These are phyloP conservation scores for Buathra laborator DNA, from an alignment of 2,888 invertebrate genomes.

Conservation along the genomic window DNA sequence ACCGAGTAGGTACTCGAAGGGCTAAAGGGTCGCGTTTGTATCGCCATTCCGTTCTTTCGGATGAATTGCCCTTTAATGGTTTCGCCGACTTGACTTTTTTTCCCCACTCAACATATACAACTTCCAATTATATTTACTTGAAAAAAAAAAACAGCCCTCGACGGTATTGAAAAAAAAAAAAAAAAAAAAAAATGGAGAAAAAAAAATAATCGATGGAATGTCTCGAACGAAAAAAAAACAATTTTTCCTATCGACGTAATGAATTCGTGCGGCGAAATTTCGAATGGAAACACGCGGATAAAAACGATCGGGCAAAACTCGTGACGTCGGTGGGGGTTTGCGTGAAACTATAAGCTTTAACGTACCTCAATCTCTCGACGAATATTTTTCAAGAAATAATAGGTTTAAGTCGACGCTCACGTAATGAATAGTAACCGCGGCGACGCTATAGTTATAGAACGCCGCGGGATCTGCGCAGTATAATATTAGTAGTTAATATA, in stretches of 20 bases:
- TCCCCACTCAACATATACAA: background rate
- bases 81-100: background rate
- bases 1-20: background rate
- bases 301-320: conserved; percentile 15
- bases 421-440: conserved; percentile 33
- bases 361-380: conserved; percentile 41
- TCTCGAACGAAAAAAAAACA: background rate
- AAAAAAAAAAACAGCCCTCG: background rate
- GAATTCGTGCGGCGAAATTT: background rate
- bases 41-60: conserved; percentile 10
- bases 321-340: conserved; percentile 8
- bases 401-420: conserved; percentile 26
- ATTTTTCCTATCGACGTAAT: background rate
- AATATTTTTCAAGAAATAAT: conserved; percentile 65
- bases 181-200: too few relatives aligned
- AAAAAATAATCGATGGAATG: too few relatives aligned
- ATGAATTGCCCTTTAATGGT: conserved; percentile 12
- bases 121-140: background rate
- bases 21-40: background rate
- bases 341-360: conserved; percentile 33
- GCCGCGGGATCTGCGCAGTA: conserved; percentile 4
- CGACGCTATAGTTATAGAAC: conserved; percentile 31
- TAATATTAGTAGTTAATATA: background rate
- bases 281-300: background rate
- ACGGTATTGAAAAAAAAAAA: too few relatives aligned